Evolutionary conservation across 1,140 invertebrate species (phyloP), one percentile per base, ranked within the genome.

Genomic region (Neodiprion virginianus): DNA sequence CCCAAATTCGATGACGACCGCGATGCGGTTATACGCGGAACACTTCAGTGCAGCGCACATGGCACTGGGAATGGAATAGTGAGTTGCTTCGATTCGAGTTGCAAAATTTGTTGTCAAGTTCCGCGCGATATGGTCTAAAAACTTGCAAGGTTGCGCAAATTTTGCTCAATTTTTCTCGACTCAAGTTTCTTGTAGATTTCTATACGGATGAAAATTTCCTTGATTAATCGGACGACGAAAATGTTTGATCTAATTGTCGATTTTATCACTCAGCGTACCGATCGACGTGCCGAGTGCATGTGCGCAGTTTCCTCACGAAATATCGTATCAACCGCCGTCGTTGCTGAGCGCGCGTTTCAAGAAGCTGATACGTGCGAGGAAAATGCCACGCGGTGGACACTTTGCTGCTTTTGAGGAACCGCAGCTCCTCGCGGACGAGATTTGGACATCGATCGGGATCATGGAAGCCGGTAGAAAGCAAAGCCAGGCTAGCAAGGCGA

Each of bases 1-100:
- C 1, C 91, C 91, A n/a, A 90, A 90, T 17, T 90, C 90, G 70
- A 93, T 94, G 48, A 93, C 93, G 0, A 91, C 92, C 0, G 91
- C 93, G 0, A 86, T 92, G 80, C 87, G 94, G 79, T 85, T 94
- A 28, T 95, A 93, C 82, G 89, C 92, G 72, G 93, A 94, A 82
- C 80, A 75, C 1, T 80, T 90, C 72, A 83, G 28, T n/a, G 85
- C 83, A 77, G 74, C 78, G n/a, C 81, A 86, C 1, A 69, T 80
- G 7, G 80, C 78, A 72, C 75, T 85, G 8, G 79, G 75, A 72
- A 76, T 90, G 17, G 81, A 87, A 9, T 84, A 79, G 89, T 91
- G 84, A 85, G 84, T 84, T 17, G 17, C 17, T 17, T 17, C 17
- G 17, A 78, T 65, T 70, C 73, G 50, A 69, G 50, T 68, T 68